Percentiles rank a stretch among this genome's conserved stretches.
Conservation (phyloP, 2,797 vertebrate genomes). For the Sebastes diploproa region DNA sequence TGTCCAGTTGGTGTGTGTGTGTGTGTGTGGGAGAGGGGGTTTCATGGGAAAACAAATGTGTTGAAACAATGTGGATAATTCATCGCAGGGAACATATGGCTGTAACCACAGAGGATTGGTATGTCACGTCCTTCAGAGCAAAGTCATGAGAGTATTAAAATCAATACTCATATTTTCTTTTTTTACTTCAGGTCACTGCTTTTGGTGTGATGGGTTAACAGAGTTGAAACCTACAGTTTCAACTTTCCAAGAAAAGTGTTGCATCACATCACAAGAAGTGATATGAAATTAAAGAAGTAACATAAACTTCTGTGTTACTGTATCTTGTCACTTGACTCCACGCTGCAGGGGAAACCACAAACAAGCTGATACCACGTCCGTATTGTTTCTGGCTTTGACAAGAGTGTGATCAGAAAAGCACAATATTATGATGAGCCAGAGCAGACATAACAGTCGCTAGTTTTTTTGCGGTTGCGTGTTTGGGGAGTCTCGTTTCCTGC, state of each 20-base stretch:
- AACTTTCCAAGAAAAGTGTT: not conserved
- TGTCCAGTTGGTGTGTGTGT: conserved; percentile 37
- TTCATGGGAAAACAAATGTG: conserved; percentile 65
- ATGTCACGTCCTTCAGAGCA: not conserved
- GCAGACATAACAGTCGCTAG: conserved; percentile 4
- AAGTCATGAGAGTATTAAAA: conserved; percentile 5
- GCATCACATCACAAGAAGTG: not conserved
- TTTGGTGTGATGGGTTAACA: not conserved
- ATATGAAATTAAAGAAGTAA: not conserved
- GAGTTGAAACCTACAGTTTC: not conserved
- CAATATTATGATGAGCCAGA: not conserved
- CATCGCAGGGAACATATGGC: conserved; percentile 16
- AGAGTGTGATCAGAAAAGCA: not conserved
- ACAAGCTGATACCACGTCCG: not conserved
- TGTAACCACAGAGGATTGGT: not conserved
- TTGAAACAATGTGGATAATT: conserved; percentile 40
- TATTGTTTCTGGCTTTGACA: not conserved
- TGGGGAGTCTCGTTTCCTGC: conserved; percentile 38
- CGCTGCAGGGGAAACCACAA: not conserved
- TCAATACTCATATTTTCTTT: not conserved
- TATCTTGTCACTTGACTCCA: not conserved
- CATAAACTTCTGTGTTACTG: not conserved
- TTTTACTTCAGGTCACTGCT: not conserved
- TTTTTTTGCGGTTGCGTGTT: conserved; percentile 4
- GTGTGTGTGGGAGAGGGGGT: not conserved